Percentiles rank a stretch among this genome's conserved stretches.
Evolutionary conservation across 2,113 vertebrate genomes (phyloP).

Genomic region (Callithrix jacchus): DNA sequence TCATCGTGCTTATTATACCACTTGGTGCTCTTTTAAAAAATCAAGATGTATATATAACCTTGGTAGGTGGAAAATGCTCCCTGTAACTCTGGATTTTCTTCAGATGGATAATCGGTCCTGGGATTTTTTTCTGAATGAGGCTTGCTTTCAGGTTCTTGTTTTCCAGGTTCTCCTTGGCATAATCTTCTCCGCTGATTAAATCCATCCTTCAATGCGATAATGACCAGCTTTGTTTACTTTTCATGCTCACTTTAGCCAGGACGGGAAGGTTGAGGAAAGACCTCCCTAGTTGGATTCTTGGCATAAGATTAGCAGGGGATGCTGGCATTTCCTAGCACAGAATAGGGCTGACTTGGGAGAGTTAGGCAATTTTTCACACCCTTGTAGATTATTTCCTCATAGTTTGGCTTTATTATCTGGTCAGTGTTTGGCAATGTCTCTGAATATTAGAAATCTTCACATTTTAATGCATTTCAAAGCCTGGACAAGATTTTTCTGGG

Average conservation of each 20-base stretch:
- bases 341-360: not conserved
- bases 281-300: not conserved
- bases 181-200: not conserved
- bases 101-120: not conserved
- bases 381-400: not conserved
- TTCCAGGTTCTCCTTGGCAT: not conserved
- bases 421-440: not conserved
- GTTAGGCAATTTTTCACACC: not conserved
- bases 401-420: not conserved
- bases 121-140: not conserved
- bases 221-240: not conserved
- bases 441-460: not conserved
- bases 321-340: not conserved
- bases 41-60: not conserved
- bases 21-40: not conserved
- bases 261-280: not conserved
- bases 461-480: not conserved
- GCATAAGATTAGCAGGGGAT: not conserved
- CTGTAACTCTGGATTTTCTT: constrained; percentile 1
- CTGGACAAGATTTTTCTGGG: not conserved
- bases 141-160: not conserved
- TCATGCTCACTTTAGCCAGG: not conserved
- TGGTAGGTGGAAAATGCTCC: not conserved
- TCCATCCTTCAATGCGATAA: not conserved
- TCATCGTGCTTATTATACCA: not conserved